A percentile compares a stretch with the other conserved stretches of the same genome.
Conservation (phyloP, 2,797 vertebrate species). For the Phyllotis vaccarum region DNA sequence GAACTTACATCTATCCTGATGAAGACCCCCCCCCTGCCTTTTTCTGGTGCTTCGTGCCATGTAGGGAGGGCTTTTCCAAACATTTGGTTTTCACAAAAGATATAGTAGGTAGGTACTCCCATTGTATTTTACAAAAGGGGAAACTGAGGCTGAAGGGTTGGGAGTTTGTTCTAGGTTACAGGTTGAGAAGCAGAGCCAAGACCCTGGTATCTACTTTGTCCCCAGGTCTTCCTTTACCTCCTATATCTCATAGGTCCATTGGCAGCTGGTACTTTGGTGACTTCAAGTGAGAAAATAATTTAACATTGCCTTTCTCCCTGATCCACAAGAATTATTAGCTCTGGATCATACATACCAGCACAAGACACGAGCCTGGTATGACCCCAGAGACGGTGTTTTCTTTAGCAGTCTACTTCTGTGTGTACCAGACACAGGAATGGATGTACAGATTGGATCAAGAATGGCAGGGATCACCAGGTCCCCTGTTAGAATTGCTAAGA, state of each 20-base stretch:
- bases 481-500: background rate
- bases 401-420: background rate
- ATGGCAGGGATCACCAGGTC: background rate
- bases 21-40: background rate
- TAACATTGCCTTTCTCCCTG: background rate
- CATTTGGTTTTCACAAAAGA: background rate
- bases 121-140: background rate
- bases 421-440: background rate
- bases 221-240: too few relatives aligned
- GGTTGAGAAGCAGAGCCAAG: background rate
- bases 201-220: background rate
- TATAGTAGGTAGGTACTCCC: background rate
- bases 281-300: background rate
- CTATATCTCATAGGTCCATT: accelerated
- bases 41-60: background rate
- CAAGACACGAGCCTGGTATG: too few relatives aligned
- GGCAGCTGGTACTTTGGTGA: background rate
- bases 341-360: background rate
- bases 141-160: background rate
- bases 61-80: background rate
- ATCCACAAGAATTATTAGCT: background rate
- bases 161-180: background rate
- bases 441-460: too few relatives aligned
- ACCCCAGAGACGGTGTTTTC: background rate
- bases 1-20: background rate